These are phyloP conservation scores for Pseudorhiza aurosa DNA, from an alignment of 30 jellyfish, hydroid and myxozoan species.

Conservation along the genomic window DNA sequence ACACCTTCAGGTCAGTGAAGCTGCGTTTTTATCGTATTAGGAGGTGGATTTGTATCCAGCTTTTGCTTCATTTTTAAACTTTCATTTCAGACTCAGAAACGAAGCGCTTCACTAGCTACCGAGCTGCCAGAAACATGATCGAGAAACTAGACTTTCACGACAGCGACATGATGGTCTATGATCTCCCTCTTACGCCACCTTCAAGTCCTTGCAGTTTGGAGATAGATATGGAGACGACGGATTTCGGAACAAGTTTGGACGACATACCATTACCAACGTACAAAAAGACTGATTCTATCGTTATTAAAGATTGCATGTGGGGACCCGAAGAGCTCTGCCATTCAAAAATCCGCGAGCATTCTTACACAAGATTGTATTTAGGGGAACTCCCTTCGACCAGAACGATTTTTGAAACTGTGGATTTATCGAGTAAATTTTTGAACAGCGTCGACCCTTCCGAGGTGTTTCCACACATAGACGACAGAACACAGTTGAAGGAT, in stretches of 20 bases:
- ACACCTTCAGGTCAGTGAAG: too few relatives aligned
- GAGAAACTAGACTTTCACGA: conserved; percentile 43
- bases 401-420: background rate
- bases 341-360: conserved; percentile 37
- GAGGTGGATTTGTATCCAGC: too few relatives aligned
- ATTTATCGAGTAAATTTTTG: conserved; percentile 35
- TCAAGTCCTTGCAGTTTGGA: conserved; percentile 38
- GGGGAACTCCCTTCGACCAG: conserved; percentile 65
- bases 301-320: conserved; percentile 72
- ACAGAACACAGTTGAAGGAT: conserved; percentile 30
- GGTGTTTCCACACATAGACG: conserved; percentile 54
- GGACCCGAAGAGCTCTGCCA: conserved; percentile 25
- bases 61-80: too few relatives aligned
- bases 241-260: background rate
- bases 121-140: conserved; percentile 18
- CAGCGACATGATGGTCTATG: conserved; percentile 28
- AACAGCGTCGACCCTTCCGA: conserved; percentile 66
- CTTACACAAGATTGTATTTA: conserved; percentile 44
- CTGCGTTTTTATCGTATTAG: too few relatives aligned
- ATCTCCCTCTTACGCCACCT: conserved; percentile 63
- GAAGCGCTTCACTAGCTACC: background rate
- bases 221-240: background rate
- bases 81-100: background rate
- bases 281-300: conserved; percentile 43
- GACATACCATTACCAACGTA: conserved; percentile 12